phyloP scores from a whole-genome alignment of 2,797 vertebrate species.

The Pangasius macronema region DNA sequence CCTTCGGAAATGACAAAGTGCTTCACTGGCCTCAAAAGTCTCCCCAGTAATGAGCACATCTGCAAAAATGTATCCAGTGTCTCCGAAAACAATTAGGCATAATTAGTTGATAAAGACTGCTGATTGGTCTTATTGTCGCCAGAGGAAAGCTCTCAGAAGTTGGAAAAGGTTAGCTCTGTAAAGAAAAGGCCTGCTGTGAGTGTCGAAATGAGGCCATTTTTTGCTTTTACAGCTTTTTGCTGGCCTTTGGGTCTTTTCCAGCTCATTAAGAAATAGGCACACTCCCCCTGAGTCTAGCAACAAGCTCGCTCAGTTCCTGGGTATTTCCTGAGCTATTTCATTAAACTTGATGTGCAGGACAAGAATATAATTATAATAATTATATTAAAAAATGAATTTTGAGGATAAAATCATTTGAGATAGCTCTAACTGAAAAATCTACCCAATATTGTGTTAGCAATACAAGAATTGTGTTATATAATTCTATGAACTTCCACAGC shows the following conservation, averaged over 20 bases:
- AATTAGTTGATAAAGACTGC: constrained; percentile 6
- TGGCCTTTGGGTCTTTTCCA: constrained; percentile 26
- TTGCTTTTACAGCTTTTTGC: constrained; percentile 25
- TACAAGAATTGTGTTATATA: background rate
- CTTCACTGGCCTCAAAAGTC: background rate
- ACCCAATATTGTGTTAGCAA: background rate
- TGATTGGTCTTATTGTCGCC: background rate
- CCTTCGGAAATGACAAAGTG: background rate
- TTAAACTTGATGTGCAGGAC: background rate
- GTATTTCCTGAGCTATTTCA: constrained; percentile 5
- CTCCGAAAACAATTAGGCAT: constrained; percentile 13
- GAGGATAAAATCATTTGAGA: background rate
- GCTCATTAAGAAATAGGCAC: constrained; percentile 40
- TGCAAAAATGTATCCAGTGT: background rate
- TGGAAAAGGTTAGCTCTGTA: constrained; percentile 1
- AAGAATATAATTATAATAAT: background rate
- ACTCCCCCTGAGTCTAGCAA: constrained; percentile 37
- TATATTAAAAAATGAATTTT: background rate
- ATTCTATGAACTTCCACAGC: background rate
- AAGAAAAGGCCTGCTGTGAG: background rate
- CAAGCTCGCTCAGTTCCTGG: constrained; percentile 11
- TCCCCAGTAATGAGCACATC: constrained; percentile 3
- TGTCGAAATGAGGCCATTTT: background rate
- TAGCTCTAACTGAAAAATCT: background rate
- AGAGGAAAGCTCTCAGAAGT: background rate